Evolutionary conservation across 2,888 invertebrate species (phyloP).

Genomic region (Pherbina coryleti): DNA sequence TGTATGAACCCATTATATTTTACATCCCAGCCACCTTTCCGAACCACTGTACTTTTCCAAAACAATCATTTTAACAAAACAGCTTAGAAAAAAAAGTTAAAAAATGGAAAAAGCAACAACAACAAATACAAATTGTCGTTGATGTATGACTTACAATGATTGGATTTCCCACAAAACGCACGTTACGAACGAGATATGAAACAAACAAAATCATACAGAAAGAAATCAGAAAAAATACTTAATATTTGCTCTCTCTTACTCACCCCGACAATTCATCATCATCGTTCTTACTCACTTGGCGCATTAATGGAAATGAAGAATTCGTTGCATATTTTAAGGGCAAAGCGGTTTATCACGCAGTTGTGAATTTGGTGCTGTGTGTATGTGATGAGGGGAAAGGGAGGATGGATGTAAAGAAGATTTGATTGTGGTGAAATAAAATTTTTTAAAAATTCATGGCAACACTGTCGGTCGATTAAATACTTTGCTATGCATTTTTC

Average conservation of each 20-base stretch:
- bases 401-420: not conserved
- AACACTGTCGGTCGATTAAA: too few species aligned
- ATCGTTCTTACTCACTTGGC: not conserved
- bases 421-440: not conserved
- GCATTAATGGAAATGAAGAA: slow-evolving; percentile 21
- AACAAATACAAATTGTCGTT: not conserved
- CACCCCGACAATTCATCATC: not conserved
- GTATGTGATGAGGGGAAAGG: not conserved
- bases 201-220: not conserved
- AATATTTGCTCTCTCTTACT: not conserved
- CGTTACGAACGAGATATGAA: not conserved
- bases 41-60: not conserved
- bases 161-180: slow-evolving; percentile 12
- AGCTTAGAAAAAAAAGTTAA: too few species aligned
- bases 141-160: slow-evolving; percentile 32
- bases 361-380: not conserved
- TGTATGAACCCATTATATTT: too few species aligned
- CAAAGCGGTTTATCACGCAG: slow-evolving; percentile 4
- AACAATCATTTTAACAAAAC: slow-evolving; percentile 7
- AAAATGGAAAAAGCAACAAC: not conserved
- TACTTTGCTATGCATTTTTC: too few species aligned
- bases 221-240: not conserved
- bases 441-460: not conserved
- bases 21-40: not conserved
- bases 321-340: slow-evolving; percentile 1